Percentiles rank a stretch among this genome's conserved stretches.
phyloP scores from a whole-genome alignment of 1,140 invertebrate species.

The Bombus superbus region DNA sequence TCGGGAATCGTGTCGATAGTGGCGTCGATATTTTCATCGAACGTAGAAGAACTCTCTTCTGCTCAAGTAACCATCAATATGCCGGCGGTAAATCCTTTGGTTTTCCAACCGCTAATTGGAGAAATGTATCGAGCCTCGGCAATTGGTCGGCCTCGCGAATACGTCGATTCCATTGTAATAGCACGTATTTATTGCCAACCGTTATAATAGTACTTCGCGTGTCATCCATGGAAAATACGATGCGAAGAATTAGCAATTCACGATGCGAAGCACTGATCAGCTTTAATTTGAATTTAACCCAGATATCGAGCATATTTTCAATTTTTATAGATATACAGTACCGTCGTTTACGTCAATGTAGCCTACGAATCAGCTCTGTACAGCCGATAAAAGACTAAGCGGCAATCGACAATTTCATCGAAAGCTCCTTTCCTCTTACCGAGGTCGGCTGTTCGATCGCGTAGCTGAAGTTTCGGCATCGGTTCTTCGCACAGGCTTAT shows the following conservation, averaged over 20 bases:
- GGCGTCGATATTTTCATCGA: background rate
- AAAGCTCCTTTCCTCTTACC: background rate
- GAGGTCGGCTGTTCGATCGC: background rate
- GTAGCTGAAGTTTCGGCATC: no score
- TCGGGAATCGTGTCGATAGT: background rate
- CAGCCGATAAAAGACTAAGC: background rate
- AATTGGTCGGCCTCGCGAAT: background rate
- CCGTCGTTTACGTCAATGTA: background rate
- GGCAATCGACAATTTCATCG: background rate
- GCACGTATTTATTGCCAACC: conserved; percentile 4
- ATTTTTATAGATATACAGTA: background rate
- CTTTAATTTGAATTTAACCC: conserved; percentile 2
- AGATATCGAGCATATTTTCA: background rate
- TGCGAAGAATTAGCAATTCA: conserved; percentile 4
- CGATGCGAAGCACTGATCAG: background rate
- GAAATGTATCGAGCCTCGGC: background rate
- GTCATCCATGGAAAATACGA: conserved; percentile 1
- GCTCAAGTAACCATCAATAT: conserved; percentile 6
- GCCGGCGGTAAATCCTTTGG: background rate
- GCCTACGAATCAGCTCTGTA: background rate
- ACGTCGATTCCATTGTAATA: conserved; percentile 3
- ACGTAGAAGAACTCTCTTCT: background rate
- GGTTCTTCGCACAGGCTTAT: no score
- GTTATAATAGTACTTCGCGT: background rate
- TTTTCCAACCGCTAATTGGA: conserved; percentile 4